Conservation (phyloP, 2,797 vertebrate genomes). For the Garrulus glandarius region DNA sequence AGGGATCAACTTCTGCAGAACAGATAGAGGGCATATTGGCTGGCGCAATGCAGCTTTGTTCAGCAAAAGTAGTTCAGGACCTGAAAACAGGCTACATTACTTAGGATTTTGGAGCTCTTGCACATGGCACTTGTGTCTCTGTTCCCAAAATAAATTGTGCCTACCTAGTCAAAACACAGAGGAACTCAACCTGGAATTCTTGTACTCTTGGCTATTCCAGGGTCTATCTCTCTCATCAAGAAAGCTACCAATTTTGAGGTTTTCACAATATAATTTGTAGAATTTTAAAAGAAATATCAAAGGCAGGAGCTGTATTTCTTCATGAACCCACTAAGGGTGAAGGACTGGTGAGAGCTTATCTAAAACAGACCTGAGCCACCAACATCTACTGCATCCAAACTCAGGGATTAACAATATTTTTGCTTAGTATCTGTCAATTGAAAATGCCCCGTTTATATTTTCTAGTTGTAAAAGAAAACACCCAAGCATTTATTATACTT, state of each 20-base stretch:
- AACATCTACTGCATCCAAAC: background rate
- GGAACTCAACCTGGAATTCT: background rate
- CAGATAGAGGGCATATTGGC: slow-evolving; percentile 51
- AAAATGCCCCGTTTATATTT: background rate
- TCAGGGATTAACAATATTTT: background rate
- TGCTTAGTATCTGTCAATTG: background rate
- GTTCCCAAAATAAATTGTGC: background rate
- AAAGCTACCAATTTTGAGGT: background rate
- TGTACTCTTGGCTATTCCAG: background rate
- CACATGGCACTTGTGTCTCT: background rate
- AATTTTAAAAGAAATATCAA: background rate
- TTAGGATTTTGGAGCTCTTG: background rate
- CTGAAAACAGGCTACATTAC: slow-evolving; percentile 4
- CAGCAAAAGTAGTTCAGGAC: slow-evolving; percentile 55
- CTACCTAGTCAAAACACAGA: background rate
- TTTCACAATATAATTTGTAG: background rate
- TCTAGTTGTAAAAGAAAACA: background rate
- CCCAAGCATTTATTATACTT: background rate
- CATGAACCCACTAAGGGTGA: background rate
- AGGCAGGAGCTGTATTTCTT: background rate
- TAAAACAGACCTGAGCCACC: background rate
- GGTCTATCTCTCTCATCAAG: background rate
- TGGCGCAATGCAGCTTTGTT: slow-evolving; percentile 49
- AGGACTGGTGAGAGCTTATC: background rate
- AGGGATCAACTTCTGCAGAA: slow-evolving; percentile 46